phyloP scores from a whole-genome alignment of 2,797 vertebrate species.

The Peromyscus nudipes region DNA sequence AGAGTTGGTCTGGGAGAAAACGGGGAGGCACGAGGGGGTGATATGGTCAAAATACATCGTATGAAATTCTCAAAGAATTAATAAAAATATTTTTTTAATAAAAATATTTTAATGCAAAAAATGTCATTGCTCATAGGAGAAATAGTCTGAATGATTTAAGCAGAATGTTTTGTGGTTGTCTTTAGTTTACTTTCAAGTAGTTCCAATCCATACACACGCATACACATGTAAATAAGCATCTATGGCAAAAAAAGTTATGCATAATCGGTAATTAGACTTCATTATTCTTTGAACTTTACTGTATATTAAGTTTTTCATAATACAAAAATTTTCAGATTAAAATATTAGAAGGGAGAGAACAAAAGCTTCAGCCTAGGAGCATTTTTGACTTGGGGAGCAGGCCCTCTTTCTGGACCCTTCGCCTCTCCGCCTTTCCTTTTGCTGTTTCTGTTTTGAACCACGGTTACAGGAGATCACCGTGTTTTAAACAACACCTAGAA shows the following conservation, averaged over 20 bases:
- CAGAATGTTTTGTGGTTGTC: not conserved
- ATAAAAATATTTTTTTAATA: too few species aligned
- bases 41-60: not conserved
- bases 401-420: not conserved
- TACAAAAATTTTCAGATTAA: not conserved
- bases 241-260: not conserved
- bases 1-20: too few species aligned
- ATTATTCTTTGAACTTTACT: not conserved
- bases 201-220: not conserved
- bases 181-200: not conserved
- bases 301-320: not conserved
- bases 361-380: not conserved
- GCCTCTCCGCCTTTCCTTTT: not conserved
- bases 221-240: not conserved
- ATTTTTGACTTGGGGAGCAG: not conserved
- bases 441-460: not conserved
- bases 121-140: not conserved
- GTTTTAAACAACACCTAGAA: conserved; percentile 10
- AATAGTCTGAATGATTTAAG: not conserved
- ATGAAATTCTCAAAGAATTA: not conserved
- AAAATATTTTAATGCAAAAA: not conserved
- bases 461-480: not conserved
- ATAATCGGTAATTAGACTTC: not conserved
- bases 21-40: fast-evolving
- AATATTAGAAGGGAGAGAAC: too few species aligned